Evolutionary conservation across 2,113 vertebrate genomes (phyloP), one percentile per base, ranked within the genome.

Genomic region (Prionailurus viverrinus): DNA sequence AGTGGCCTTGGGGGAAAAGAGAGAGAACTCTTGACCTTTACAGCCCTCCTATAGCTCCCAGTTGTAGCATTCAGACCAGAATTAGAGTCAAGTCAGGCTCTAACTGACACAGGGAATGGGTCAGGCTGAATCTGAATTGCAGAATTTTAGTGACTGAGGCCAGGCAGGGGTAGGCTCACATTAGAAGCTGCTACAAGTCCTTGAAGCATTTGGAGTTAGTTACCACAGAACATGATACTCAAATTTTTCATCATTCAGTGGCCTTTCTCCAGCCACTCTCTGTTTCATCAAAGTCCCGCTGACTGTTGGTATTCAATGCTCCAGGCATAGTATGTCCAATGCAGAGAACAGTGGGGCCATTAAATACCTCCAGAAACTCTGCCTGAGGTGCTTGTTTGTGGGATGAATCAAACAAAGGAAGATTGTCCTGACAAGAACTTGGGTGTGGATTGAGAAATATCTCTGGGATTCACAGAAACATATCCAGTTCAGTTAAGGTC

Each of bases 291-390:
- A 87, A 61, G 74, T 73, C 69, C 31, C 19, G 31, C 48, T 96
- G 90, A 95, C 41, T 31, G 45, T 82, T 74, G 71, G 91, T 53
- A 55, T 76, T 96, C 85, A n/a, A 55, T 69, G 78, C 76, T 76
- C 33, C 51, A 45, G 87, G 48, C 76, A 85, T 13, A 65, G 39
- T 81, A 65, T 68, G n/a, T 83, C 94, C 39, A 80, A 63, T 45
- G 18, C 53, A 85, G 65, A 36, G 76, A 63, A 91, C 78, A 93
- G 76, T 68, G 33, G 31, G 55, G 15, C 58, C 41, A 83, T 79
- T 91, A 85, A 95, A 91, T 25, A 23, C 41, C 85, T 39, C n/a
- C 94, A 80, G 92, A 97, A 95, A 97, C 25, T 15, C 33, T 33
- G 86, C 65, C 92, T 5, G 29, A 58, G 82, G 95, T 80, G 21